These are phyloP conservation scores for Piezodorus guildinii DNA, from an alignment of 1,140 invertebrate genomes.

Conservation along the genomic window DNA sequence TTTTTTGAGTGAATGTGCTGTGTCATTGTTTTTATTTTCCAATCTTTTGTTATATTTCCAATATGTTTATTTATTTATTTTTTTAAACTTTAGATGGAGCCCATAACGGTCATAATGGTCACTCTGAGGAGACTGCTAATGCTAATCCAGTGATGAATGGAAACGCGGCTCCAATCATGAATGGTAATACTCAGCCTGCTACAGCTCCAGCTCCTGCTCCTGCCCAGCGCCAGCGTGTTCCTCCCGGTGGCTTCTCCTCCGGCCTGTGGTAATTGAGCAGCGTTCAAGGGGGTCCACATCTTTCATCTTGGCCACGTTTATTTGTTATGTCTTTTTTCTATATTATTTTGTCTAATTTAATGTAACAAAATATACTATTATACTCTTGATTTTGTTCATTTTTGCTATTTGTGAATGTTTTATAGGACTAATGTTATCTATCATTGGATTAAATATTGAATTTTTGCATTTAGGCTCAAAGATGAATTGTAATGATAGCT, in stretches of 20 bases:
- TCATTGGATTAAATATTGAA: slow-evolving; percentile 1
- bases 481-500: slow-evolving; percentile 4
- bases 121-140: neutral
- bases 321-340: slow-evolving; percentile 6
- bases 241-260: slow-evolving; percentile 44
- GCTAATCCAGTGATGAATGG: slow-evolving; percentile 15
- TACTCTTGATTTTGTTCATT: neutral
- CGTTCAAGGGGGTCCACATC: neutral
- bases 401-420: slow-evolving; percentile 8
- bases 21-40: neutral
- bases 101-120: slow-evolving; percentile 2
- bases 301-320: neutral
- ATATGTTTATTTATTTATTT: neutral
- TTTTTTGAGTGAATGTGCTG: too few species aligned
- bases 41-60: neutral
- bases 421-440: slow-evolving; percentile 4
- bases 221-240: slow-evolving; percentile 37
- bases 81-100: neutral
- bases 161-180: neutral
- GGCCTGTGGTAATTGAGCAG: slow-evolving; percentile 40
- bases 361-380: slow-evolving; percentile 8
- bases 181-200: slow-evolving; percentile 16
- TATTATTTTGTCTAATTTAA: slow-evolving; percentile 1
- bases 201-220: slow-evolving; percentile 19
- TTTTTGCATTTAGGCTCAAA: slow-evolving; percentile 13